Base-by-base conservation (phyloP, 2,888 invertebrate genomes). In the Timandra comae region DNA sequence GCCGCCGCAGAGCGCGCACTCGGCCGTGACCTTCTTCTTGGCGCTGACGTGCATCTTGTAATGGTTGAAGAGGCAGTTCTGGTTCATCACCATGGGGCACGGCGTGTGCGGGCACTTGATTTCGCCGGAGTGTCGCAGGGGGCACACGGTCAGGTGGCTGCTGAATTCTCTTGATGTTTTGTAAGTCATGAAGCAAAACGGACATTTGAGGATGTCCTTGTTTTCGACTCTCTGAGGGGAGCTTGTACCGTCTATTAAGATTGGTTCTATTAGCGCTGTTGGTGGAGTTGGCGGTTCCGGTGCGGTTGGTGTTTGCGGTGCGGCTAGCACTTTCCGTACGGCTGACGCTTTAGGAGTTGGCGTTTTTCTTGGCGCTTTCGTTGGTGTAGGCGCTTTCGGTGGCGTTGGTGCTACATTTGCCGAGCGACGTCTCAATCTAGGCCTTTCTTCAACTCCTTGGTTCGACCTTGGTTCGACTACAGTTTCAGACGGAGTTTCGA, bases 21-120 rank as follows among this genome's bases (percentile, higher is more conserved):
- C 25, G 12, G n/a, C 29, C 1, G 2, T 3, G 12, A 12, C 22
- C 16, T 24, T 10, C 1, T 7, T 9, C 4, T 9, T 3, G 5
- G 11, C 11, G 2, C 27, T 27, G 37, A 58, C 62, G 3, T 32
- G 35, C 3, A 10, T 4, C 9, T 29, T 5, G 13, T 29, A 29
- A 10, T 29, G 29, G 7, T 20, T 19, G 3, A 7, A 2, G 7
- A 29, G 29, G 7, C 7, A 12, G 7, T 10, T 3, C 9, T 7
- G 1, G 13, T 20, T 7, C 2, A 40, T 23, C 7, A 27, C 13
- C 11, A 26, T 27, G 1, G 33, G 23, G 27, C 49, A 49, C 1
- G 42, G 44, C 3, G 5, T 10, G 24, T 49, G 46, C 7, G 24
- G 24, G 7, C 24, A 24, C 5, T 6, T 9, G 4, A 24, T 10